Percentiles rank a stretch among this genome's conserved stretches.
Evolutionary conservation across 2,888 invertebrate species (phyloP).

Genomic region (Mesochorus sp.): DNA sequence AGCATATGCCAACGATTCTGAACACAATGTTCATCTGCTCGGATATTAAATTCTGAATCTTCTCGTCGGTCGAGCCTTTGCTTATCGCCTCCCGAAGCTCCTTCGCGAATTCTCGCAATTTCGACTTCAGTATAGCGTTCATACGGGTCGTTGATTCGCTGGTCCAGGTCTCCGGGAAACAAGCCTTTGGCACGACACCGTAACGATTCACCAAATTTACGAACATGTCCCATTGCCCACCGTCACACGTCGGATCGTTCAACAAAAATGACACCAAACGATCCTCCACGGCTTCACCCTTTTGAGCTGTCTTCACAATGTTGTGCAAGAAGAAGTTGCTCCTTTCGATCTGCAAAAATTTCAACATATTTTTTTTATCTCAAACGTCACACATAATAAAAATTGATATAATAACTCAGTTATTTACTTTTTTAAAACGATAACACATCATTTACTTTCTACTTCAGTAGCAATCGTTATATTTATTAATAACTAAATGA

Average conservation of each 20-base stretch:
- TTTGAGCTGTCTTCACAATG: slow-evolving; percentile 89
- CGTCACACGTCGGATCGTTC: slow-evolving; percentile 91
- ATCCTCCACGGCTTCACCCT: slow-evolving; percentile 90
- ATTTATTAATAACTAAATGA: no score
- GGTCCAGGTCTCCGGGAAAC: slow-evolving; percentile 92
- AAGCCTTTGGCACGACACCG: slow-evolving; percentile 94
- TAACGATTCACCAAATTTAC: slow-evolving; percentile 93
- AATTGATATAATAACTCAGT: no score
- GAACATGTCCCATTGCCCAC: slow-evolving; percentile 97
- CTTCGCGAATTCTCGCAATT: slow-evolving; percentile 92
- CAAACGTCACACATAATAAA: no score
- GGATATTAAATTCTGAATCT: slow-evolving; percentile 84
- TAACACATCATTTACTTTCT: no score
- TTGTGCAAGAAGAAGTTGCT: slow-evolving; percentile 93
- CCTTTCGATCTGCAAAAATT: slow-evolving; percentile 86
- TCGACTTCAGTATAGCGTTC: slow-evolving; percentile 91
- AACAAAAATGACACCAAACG: slow-evolving; percentile 91
- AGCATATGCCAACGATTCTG: slow-evolving; percentile 91
- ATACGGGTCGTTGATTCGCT: slow-evolving; percentile 89
- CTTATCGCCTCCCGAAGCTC: slow-evolving; percentile 87
- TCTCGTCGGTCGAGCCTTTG: slow-evolving; percentile 85
- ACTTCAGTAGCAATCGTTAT: no score
- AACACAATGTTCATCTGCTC: slow-evolving; percentile 90
- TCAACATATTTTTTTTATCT: no score
- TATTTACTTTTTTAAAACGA: no score